Conservation (phyloP, 2,888 invertebrate species). For the Oeneis ivallda region DNA sequence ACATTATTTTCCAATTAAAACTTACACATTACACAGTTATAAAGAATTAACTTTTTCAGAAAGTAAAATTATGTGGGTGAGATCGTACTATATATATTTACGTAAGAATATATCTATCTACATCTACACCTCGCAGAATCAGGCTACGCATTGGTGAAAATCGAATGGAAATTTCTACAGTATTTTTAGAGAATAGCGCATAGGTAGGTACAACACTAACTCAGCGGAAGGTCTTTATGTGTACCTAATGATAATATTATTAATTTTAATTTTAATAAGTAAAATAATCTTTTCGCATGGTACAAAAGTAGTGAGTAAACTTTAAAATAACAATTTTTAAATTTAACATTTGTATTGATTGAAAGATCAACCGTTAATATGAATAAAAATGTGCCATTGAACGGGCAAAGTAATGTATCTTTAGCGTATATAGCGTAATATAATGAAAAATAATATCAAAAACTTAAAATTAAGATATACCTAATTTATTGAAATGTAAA, state of each 20-base stretch:
- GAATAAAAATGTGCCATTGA: constrained; percentile 67
- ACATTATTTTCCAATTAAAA: no score
- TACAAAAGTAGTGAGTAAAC: constrained; percentile 64
- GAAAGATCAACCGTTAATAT: constrained; percentile 15
- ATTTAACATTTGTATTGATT: constrained; percentile 14
- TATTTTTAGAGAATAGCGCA: no score
- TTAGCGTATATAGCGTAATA: not conserved
- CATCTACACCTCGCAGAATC: no score
- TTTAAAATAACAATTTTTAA: constrained; percentile 36
- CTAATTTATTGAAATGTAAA: constrained; percentile 15
- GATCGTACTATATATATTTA: no score
- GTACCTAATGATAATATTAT: not conserved
- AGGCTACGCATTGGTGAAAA: no score
- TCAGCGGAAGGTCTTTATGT: no score
- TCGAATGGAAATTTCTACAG: no score
- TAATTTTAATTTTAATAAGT: constrained; percentile 6
- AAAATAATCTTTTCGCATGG: constrained; percentile 48
- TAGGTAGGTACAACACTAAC: no score
- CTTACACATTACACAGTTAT: no score
- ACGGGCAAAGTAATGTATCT: constrained; percentile 55
- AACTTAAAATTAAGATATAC: constrained; percentile 2
- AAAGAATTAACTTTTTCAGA: no score
- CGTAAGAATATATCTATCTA: no score
- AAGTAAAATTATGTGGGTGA: no score
- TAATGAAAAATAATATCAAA: not conserved